Conservation (phyloP, 2,888 invertebrate genomes). For the Rhagophthalmus giganteus region DNA sequence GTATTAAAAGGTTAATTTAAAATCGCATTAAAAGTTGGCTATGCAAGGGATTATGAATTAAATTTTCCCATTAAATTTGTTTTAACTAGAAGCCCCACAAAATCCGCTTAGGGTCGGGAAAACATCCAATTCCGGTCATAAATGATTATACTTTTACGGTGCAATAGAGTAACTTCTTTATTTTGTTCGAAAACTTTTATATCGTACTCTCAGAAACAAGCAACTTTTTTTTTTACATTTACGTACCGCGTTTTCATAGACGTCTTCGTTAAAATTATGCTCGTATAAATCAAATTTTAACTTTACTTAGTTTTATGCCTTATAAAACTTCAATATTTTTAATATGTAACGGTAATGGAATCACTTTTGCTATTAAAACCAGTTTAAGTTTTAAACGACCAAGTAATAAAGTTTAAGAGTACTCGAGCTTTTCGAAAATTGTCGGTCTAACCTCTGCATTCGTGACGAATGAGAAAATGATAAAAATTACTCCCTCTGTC, state of each 20-base stretch:
- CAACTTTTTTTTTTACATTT: slow-evolving; percentile 20
- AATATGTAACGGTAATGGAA: slow-evolving; percentile 26
- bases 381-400: slow-evolving; percentile 23
- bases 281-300: slow-evolving; percentile 25
- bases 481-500: too few relatives aligned
- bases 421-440: neutral
- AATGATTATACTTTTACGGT: slow-evolving; percentile 19
- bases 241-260: slow-evolving; percentile 7
- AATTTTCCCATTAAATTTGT: slow-evolving; percentile 20
- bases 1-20: slow-evolving; percentile 15
- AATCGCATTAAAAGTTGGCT: slow-evolving; percentile 14
- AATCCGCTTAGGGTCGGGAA: slow-evolving; percentile 20
- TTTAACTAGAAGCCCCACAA: slow-evolving; percentile 15
- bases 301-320: slow-evolving; percentile 20
- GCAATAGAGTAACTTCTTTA: slow-evolving; percentile 18
- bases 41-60: slow-evolving; percentile 18
- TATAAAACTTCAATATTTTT: slow-evolving; percentile 26
- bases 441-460: neutral
- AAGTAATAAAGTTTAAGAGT: slow-evolving; percentile 9
- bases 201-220: slow-evolving; percentile 18
- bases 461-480: neutral
- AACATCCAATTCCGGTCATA: slow-evolving; percentile 23
- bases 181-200: slow-evolving; percentile 22
- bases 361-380: slow-evolving; percentile 23
- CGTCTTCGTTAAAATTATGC: slow-evolving; percentile 15